phyloP scores from a whole-genome alignment of 2,797 vertebrate genomes.

The Liasis olivaceus region DNA sequence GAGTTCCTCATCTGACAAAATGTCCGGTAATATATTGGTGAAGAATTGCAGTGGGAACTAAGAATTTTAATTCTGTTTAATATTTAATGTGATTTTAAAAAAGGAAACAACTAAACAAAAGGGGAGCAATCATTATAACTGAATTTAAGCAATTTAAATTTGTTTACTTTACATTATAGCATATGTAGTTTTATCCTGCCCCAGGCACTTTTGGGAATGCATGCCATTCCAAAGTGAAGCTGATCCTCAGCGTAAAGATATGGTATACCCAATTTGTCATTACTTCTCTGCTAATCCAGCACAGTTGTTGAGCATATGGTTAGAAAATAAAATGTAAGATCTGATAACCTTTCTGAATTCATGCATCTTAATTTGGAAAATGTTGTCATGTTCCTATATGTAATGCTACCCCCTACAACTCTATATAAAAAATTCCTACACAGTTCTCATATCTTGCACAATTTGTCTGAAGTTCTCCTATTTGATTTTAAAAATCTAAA shows the following conservation, averaged over 20 bases:
- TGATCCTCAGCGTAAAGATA: not conserved
- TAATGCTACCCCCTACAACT: not conserved
- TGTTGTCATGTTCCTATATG: no score
- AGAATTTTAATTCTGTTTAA: not conserved
- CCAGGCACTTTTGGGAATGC: not conserved
- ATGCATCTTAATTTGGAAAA: no score
- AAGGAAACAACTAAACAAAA: not conserved
- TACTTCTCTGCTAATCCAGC: not conserved
- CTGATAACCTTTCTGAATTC: no score
- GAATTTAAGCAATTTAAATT: not conserved
- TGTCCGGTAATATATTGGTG: not conserved
- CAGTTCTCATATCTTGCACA: no score
- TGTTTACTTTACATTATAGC: not conserved
- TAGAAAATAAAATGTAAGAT: no score
- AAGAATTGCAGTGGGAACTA: not conserved
- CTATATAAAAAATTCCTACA: not conserved
- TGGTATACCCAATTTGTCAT: not conserved
- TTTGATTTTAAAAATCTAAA: slow-evolving; percentile 39
- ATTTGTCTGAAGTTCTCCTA: not conserved
- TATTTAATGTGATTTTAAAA: not conserved
- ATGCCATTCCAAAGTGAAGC: not conserved
- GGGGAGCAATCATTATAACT: not conserved
- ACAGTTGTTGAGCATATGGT: no score
- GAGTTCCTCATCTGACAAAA: not conserved
- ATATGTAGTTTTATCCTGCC: not conserved